Conservation (phyloP, 2,888 invertebrate genomes). For the Drosophila borealis region DNA sequence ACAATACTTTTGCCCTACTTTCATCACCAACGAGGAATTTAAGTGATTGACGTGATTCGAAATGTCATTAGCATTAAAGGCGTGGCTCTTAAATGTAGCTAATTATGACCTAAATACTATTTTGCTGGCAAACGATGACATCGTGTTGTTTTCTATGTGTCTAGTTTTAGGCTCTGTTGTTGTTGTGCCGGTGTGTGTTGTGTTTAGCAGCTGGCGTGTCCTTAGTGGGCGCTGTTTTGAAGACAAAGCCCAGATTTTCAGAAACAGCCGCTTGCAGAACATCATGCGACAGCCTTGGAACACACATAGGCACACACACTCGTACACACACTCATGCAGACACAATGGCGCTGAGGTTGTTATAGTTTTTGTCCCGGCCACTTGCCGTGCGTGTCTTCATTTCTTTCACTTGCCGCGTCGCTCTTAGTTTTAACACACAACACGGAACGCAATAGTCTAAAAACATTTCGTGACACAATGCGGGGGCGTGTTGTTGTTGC, state of each 20-base stretch:
- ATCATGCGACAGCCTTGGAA: conserved; percentile 49
- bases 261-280: conserved; percentile 36
- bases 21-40: neutral
- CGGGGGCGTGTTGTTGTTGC: conserved; percentile 43
- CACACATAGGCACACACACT: conserved; percentile 15
- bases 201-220: conserved; percentile 40
- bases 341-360: conserved; percentile 38
- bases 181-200: conserved; percentile 5
- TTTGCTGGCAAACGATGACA: conserved; percentile 32
- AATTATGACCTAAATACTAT: conserved; percentile 29
- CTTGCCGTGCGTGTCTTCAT: conserved; percentile 67
- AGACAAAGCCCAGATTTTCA: conserved; percentile 67
- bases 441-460: conserved; percentile 51
- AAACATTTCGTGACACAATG: conserved; percentile 76
- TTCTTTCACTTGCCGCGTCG: conserved; percentile 33
- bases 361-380: conserved; percentile 54
- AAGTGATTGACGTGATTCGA: conserved; percentile 9
- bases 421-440: conserved; percentile 26
- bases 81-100: conserved; percentile 30
- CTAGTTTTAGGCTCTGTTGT: conserved; percentile 13
- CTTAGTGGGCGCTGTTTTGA: conserved; percentile 54
- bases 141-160: conserved; percentile 24
- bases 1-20: too few relatives aligned
- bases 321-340: conserved; percentile 22
- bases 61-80: conserved; percentile 24